These are phyloP conservation scores for Porites lutea DNA, from an alignment of 64 coral and sea anemone genomes.

Conservation along the genomic window DNA sequence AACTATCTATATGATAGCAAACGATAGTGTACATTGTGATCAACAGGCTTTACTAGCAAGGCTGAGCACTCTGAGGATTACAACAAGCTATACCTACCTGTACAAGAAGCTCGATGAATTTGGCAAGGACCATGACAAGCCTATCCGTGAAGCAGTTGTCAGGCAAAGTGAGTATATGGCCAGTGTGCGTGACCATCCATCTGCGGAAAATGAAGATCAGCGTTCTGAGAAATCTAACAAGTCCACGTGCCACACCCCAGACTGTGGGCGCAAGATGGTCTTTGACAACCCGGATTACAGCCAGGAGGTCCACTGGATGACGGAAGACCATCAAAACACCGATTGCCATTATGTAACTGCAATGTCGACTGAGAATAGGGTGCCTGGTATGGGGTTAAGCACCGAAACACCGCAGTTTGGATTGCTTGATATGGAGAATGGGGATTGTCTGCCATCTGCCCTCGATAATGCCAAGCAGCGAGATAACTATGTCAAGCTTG, in stretches of 20 bases:
- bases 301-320: slow-evolving; percentile 66
- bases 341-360: slow-evolving; percentile 64
- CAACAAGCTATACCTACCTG: slow-evolving; percentile 54
- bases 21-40: background rate
- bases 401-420: slow-evolving; percentile 37
- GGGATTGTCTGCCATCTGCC: slow-evolving; percentile 46
- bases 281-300: slow-evolving; percentile 64
- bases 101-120: slow-evolving; percentile 86
- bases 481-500: slow-evolving; percentile 58
- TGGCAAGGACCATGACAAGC: slow-evolving; percentile 73
- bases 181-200: background rate
- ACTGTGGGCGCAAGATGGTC: slow-evolving; percentile 51
- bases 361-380: slow-evolving; percentile 74
- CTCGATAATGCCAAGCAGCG: slow-evolving; percentile 57
- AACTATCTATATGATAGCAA: no score
- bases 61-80: slow-evolving; percentile 48
- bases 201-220: no score
- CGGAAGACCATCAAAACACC: slow-evolving; percentile 65
- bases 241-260: background rate
- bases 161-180: slow-evolving; percentile 58
- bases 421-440: slow-evolving; percentile 62
- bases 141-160: slow-evolving; percentile 65
- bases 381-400: slow-evolving; percentile 58
- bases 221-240: no score
- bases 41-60: slow-evolving; percentile 64